phyloP scores from a whole-genome alignment of 2,797 vertebrate species.

The Manis javanica region DNA sequence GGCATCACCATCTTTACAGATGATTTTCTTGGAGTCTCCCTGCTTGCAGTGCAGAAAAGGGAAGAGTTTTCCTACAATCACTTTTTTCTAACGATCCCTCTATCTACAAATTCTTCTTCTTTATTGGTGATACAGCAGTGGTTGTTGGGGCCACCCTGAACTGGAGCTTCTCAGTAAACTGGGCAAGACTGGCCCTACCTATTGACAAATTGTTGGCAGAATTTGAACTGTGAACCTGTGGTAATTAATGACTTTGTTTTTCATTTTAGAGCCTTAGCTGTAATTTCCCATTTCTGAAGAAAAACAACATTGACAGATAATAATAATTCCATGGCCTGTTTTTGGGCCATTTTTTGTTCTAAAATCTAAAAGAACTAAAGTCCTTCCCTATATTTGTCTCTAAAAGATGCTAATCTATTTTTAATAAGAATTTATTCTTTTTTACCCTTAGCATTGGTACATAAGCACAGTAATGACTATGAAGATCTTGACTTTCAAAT shows the following conservation, averaged over 20 bases:
- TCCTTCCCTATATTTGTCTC: neutral
- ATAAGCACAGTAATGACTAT: neutral
- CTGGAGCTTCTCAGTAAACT: neutral
- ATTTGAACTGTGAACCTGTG: neutral
- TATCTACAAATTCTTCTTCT: neutral
- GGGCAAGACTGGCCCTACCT: neutral
- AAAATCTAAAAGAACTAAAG: constrained; percentile 5
- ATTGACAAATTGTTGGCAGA: neutral
- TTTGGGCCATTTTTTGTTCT: neutral
- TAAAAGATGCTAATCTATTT: neutral
- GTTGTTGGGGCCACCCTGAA: neutral
- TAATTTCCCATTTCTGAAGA: neutral
- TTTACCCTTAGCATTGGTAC: neutral
- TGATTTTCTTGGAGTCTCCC: neutral
- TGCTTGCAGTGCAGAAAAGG: neutral
- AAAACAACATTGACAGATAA: neutral
- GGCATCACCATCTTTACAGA: neutral
- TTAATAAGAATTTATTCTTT: neutral
- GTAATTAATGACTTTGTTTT: neutral
- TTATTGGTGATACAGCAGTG: neutral
- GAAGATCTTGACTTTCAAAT: neutral
- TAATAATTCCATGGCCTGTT: neutral
- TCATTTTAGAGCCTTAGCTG: neutral
- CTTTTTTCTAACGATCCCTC: neutral
- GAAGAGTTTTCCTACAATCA: neutral